A percentile compares a stretch with the other conserved stretches of the same genome.
Conservation (phyloP, 2,888 invertebrate species). For the Scotopteryx bipunctaria region DNA sequence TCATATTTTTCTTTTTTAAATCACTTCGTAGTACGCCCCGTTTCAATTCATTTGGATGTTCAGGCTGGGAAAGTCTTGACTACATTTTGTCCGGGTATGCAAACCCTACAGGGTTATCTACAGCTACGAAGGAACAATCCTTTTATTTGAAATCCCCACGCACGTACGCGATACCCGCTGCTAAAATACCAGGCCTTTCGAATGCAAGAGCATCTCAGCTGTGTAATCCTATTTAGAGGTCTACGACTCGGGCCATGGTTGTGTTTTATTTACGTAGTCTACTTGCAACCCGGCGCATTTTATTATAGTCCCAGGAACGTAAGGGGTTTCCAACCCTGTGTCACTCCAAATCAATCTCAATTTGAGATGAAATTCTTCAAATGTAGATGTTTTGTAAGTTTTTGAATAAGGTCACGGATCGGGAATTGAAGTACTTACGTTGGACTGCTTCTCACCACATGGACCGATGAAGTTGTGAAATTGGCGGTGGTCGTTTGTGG, state of each 20-base stretch:
- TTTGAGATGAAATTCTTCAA: background rate
- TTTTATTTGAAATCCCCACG: conserved; percentile 19
- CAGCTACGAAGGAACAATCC: background rate
- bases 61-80: background rate
- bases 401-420: no score
- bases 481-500: no score
- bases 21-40: no score
- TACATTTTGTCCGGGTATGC: background rate
- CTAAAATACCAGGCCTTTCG: conserved; percentile 6
- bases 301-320: conserved; percentile 20
- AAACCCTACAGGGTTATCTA: no score
- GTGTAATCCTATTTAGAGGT: conserved; percentile 24
- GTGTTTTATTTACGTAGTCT: conserved; percentile 26
- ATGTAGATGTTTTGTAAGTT: no score
- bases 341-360: conserved; percentile 1
- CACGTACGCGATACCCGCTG: conserved; percentile 3
- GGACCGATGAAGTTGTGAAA: no score
- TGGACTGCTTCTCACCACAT: no score
- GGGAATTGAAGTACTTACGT: no score
- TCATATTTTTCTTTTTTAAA: no score
- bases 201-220: conserved; percentile 18
- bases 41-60: no score
- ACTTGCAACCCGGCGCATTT: conserved; percentile 21
- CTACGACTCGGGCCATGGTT: conserved; percentile 19
- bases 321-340: conserved; percentile 1